These are phyloP conservation scores for Protobothrops mucrosquamatus DNA, from an alignment of 2,113 vertebrate species.

Conservation along the genomic window DNA sequence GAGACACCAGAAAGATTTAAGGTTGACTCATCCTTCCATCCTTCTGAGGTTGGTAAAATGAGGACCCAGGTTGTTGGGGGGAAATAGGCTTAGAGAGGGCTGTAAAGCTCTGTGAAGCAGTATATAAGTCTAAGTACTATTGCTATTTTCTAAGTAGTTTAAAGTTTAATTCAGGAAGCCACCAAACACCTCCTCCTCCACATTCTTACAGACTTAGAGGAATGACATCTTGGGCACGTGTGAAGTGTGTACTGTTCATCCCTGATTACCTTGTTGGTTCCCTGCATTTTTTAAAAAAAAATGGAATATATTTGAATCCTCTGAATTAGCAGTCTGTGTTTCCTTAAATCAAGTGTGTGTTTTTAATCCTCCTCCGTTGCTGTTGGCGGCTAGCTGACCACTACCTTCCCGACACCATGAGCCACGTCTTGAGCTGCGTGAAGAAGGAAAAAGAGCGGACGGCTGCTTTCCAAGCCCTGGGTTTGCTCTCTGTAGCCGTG, in stretches of 20 bases:
- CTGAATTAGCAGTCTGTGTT: background rate
- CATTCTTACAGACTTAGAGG: background rate
- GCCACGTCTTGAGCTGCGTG: conserved; percentile 89
- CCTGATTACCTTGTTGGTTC: background rate
- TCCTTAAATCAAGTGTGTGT: background rate
- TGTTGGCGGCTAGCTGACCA: conserved; percentile 78
- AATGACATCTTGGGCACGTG: background rate
- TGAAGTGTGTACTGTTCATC: background rate
- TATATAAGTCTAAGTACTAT: too few species aligned
- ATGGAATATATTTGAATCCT: background rate
- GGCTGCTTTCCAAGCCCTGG: conserved; percentile 92
- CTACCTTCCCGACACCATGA: conserved; percentile 96
- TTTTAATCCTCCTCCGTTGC: background rate
- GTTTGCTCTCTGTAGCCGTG: conserved; percentile 93
- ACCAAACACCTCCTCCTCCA: background rate
- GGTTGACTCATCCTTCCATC: too few species aligned
- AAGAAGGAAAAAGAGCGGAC: conserved; percentile 97
- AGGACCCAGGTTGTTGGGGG: too few species aligned
- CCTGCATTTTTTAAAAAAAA: background rate
- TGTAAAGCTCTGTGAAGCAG: too few species aligned
- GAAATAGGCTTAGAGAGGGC: too few species aligned
- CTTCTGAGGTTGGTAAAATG: too few species aligned
- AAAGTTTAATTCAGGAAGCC: background rate
- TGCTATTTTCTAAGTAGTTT: background rate
- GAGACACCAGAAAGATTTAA: background rate